These are phyloP conservation scores for Lepus oiostolus DNA, from an alignment of 2,797 vertebrate species.

Conservation along the genomic window DNA sequence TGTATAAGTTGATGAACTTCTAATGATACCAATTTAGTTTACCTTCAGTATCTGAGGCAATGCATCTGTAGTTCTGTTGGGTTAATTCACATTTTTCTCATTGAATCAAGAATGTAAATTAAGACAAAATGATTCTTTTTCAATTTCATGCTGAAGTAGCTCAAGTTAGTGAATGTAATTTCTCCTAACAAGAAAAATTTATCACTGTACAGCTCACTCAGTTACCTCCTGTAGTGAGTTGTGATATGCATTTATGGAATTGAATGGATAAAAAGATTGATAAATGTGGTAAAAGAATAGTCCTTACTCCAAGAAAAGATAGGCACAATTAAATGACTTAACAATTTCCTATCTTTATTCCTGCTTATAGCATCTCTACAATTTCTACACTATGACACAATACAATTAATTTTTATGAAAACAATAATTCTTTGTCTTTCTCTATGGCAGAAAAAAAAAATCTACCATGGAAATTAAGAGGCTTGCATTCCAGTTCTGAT, in stretches of 20 bases:
- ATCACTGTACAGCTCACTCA: conserved; percentile 98
- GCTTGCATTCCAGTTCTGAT: background rate
- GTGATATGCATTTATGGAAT: conserved; percentile 89
- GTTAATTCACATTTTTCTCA: conserved; percentile 96
- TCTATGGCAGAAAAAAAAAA: background rate
- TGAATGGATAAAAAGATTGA: conserved; percentile 92
- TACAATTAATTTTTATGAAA: conserved; percentile 73
- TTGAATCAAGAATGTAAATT: conserved; percentile 99
- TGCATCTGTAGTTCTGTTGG: conserved; percentile 84
- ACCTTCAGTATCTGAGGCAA: conserved; percentile 86
- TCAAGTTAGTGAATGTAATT: conserved; percentile 99
- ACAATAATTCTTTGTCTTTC: conserved; percentile 54
- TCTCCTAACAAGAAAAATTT: conserved; percentile 99
- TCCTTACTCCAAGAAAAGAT: conserved; percentile 89
- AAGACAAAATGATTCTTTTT: conserved; percentile 99
- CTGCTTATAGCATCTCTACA: conserved; percentile 82
- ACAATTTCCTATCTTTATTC: conserved; percentile 86
- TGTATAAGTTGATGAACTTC: conserved; percentile 89
- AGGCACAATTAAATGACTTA: conserved; percentile 90
- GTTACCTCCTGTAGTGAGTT: conserved; percentile 91
- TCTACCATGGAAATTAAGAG: background rate
- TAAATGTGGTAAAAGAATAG: conserved; percentile 94
- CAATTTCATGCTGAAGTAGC: conserved; percentile 99
- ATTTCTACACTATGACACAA: conserved; percentile 85
- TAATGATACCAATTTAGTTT: conserved; percentile 88